These are phyloP conservation scores for Strix uralensis DNA, from an alignment of 2,113 vertebrate genomes.

Conservation along the genomic window DNA sequence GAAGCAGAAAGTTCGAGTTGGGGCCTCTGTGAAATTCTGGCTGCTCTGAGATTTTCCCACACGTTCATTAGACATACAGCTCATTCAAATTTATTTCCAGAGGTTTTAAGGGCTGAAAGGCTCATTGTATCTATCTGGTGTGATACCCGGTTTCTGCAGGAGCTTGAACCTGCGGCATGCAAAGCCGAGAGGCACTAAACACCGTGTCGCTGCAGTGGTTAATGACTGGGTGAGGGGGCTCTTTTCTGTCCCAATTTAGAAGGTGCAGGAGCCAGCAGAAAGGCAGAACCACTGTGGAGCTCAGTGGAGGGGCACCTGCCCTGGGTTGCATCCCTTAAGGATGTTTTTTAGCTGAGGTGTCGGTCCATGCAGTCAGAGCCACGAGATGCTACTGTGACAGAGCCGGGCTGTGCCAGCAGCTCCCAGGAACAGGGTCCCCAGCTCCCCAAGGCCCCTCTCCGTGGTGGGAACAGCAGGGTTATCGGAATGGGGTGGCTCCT, in stretches of 20 bases:
- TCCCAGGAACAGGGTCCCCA: not conserved
- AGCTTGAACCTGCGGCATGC: fast-evolving
- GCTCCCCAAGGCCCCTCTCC: fast-evolving
- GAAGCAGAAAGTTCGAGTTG: not conserved
- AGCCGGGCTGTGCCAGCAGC: fast-evolving
- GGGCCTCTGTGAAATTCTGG: not conserved
- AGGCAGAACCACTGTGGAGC: fast-evolving
- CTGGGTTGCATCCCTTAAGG: not conserved
- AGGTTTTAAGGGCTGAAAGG: not conserved
- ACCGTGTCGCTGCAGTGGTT: fast-evolving
- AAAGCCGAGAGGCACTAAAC: not conserved
- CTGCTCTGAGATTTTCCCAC: constrained; percentile 7
- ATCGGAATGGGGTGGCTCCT: not conserved
- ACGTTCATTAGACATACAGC: not conserved
- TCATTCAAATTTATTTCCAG: not conserved
- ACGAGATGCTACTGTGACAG: fast-evolving
- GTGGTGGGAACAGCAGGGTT: not conserved
- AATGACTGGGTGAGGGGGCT: fast-evolving
- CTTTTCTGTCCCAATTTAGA: not conserved
- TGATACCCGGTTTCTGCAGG: fast-evolving
- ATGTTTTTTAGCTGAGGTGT: not conserved
- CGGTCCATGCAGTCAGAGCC: fast-evolving
- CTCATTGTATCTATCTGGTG: not conserved
- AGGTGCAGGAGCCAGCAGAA: not conserved
- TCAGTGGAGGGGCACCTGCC: not conserved